Conservation (phyloP, 2,888 invertebrate genomes). For the Rotaria magnacalcarata region DNA sequence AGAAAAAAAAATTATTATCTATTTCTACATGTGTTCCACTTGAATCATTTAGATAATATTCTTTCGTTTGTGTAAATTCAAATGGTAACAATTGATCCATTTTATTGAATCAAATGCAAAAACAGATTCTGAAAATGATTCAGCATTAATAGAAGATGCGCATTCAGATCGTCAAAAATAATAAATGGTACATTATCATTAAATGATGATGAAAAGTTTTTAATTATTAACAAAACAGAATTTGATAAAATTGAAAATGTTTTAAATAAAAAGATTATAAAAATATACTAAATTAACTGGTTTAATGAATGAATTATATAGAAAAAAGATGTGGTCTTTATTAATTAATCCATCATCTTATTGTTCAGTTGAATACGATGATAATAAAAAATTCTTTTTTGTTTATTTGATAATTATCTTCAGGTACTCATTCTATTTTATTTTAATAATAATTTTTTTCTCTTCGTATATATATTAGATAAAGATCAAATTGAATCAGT, state of each 20-base stretch:
- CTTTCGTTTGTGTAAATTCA: not conserved
- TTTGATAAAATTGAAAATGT: not conserved
- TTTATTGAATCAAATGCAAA: not conserved
- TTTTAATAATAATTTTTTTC: no score
- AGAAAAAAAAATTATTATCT: not conserved
- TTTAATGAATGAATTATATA: not conserved
- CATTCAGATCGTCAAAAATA: not conserved
- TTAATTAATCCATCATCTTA: not conserved
- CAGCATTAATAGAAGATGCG: not conserved
- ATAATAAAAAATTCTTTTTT: not conserved
- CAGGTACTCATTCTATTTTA: constrained; percentile 48
- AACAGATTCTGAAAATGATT: not conserved
- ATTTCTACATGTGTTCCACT: not conserved
- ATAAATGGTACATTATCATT: not conserved
- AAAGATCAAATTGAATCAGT: constrained; percentile 51
- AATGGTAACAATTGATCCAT: not conserved
- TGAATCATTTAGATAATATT: not conserved
- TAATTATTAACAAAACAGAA: not conserved
- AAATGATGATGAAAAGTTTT: constrained; percentile 2
- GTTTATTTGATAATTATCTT: not conserved
- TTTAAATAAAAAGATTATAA: not conserved
- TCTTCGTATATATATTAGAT: constrained; percentile 8
- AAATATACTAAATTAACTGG: not conserved
- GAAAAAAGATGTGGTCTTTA: constrained; percentile 21
- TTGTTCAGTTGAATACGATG: not conserved